Base-by-base conservation (phyloP, 2,113 vertebrate genomes). In the Gasterosteus nipponicus region DNA sequence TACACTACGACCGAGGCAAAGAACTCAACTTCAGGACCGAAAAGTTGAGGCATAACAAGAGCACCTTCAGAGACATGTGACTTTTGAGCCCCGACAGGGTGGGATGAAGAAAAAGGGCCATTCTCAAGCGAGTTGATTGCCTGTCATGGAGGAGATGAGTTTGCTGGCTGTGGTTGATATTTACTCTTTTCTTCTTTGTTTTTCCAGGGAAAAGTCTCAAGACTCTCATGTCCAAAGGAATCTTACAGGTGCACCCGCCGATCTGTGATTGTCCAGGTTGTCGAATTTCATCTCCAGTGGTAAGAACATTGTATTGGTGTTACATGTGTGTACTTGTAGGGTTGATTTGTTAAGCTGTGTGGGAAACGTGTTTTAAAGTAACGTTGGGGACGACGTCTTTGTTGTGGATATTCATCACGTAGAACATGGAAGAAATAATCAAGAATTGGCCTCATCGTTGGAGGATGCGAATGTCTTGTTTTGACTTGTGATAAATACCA, bases 161-260 rank as follows among this genome's bases (percentile, higher is more conserved):
- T 68, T 26, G 44, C 47, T 59, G 39, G 19, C 22, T 58, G 38
- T 2, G 51, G 7, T 19, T 60, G 29, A 16, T 16, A 26, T 75
- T 69, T 11, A 29, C 73, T 86, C 54, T 18, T 73, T 42, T 56
- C 51, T 60, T 64, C 3, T 82, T 80, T 69, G 33, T 59, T 80
- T 58, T 90, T 81, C 15, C 92, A 99, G 98, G 98, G 87, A 99
- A 99, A 96, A 99, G 98, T 93, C 95, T 99, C 93, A 99, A 99
- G 97, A 99, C 98, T 90, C 98, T 99, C 88, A 99, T 99, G 98
- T 99, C 98, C 95, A 99, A 98, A 95, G 98, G 98, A 94, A 98
- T 99, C 92, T 97, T 99, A 95, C 98, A 99, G 95, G 98, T 99
- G 94, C 98, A 99, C 92, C 98, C 98, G 93, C 98, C 98, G 47